Evolutionary conservation across 2,888 invertebrate species (phyloP).

Genomic region (Pseudococcus longispinus): DNA sequence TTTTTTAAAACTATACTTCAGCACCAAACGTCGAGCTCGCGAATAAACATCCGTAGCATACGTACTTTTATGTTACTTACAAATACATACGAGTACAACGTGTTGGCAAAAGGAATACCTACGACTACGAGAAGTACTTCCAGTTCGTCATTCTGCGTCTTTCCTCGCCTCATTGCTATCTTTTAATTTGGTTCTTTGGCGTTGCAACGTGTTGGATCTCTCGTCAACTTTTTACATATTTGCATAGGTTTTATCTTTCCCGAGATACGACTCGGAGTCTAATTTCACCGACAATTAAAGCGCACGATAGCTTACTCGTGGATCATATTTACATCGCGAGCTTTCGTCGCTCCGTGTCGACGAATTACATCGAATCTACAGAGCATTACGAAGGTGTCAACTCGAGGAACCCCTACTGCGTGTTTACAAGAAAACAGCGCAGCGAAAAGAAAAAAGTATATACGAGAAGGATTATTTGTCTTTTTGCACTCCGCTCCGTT

Average conservation of each 20-base stretch:
- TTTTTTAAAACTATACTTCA: background rate
- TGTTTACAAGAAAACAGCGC: background rate
- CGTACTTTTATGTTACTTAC: background rate
- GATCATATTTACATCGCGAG: background rate
- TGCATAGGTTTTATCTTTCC: background rate
- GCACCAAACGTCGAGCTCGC: background rate
- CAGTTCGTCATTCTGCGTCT: background rate
- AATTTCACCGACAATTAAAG: background rate
- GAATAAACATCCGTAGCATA: too few relatives aligned
- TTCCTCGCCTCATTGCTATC: background rate
- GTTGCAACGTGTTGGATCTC: background rate
- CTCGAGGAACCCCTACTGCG: background rate
- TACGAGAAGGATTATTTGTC: background rate
- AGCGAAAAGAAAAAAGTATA: background rate
- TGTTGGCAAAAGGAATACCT: background rate
- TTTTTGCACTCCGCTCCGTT: background rate
- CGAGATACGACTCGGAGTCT: background rate
- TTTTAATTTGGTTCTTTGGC: slow-evolving; percentile 3
- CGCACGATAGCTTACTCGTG: background rate
- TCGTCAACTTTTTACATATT: background rate
- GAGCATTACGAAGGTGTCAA: background rate
- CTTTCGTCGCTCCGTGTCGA: background rate
- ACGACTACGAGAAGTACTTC: background rate
- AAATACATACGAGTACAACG: too few relatives aligned
- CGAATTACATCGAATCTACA: background rate